Conservation (phyloP, 2,888 invertebrate genomes). For the Galerucella pusilla region DNA sequence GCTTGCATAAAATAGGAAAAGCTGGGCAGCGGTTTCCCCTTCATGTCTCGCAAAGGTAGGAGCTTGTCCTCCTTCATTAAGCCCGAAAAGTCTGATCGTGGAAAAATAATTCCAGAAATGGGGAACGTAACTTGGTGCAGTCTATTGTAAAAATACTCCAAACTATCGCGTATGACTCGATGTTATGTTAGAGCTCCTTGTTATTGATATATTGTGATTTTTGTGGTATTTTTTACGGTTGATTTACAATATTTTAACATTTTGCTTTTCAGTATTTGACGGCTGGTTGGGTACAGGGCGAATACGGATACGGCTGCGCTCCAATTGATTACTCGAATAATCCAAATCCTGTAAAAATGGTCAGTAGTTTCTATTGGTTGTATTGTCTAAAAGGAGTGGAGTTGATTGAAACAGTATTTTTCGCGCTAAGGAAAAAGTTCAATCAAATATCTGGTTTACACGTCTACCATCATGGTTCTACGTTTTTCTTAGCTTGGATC, state of each 20-base stretch:
- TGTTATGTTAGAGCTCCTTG: too few relatives aligned
- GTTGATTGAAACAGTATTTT: slow-evolving; percentile 77
- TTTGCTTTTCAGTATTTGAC: slow-evolving; percentile 67
- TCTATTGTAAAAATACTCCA: too few relatives aligned
- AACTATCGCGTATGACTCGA: too few relatives aligned
- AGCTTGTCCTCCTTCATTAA: too few relatives aligned
- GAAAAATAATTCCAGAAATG: too few relatives aligned
- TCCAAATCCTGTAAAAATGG: slow-evolving; percentile 70
- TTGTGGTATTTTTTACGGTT: too few relatives aligned
- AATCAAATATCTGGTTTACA: slow-evolving; percentile 79
- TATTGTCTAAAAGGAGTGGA: slow-evolving; percentile 74
- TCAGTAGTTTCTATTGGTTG: slow-evolving; percentile 69
- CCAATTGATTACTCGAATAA: slow-evolving; percentile 77
- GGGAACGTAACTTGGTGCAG: too few relatives aligned
- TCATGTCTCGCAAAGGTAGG: too few relatives aligned
- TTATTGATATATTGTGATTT: too few relatives aligned
- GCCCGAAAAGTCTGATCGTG: too few relatives aligned
- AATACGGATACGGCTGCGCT: slow-evolving; percentile 74
- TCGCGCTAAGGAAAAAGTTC: slow-evolving; percentile 77
- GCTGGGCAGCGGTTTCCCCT: too few relatives aligned
- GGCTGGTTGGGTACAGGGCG: slow-evolving; percentile 73
- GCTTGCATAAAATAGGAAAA: too few relatives aligned
- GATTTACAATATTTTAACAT: not conserved
- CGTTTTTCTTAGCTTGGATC: slow-evolving; percentile 71
- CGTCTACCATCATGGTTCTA: slow-evolving; percentile 77